Evolutionary conservation across 2,113 vertebrate species (phyloP), one percentile per base, ranked within the genome.

Genomic region (Rattus rattus): DNA sequence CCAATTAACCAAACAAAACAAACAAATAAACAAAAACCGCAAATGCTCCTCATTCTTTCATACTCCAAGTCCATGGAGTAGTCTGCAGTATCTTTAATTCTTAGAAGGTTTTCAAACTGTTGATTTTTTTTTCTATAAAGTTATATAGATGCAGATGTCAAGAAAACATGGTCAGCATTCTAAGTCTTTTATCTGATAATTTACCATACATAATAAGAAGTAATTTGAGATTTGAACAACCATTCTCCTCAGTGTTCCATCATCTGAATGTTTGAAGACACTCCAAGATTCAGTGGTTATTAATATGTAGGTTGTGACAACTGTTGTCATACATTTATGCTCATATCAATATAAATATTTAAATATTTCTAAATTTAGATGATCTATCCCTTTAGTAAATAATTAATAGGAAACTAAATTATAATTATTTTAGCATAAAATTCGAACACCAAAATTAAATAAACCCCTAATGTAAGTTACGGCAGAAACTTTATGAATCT

Each of bases 281-380:
- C 11, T 49, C 10, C 24, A 56, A 76, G 22, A 90, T 52, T 36
- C 20, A 88, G 3, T 5, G 24, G 3, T 13, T 5, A 43, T 76
- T 75, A 63, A 92, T 75, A 85, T 81, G 6, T 3, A 39, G 19
- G 22, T 81, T 73, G 19, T 16, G 61, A 61, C 14, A 63, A 30
- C 12, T 79, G 4, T 20, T 1, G 1, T 0, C 0, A 19, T 61
- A 36, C 0, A 9, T 52, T 39, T 63, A 2, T 22, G 19, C 0
- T 61, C 19, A 87, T 43, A 49, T 56, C 69, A 80, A n/a, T 28
- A n/a, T 10, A 61, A 81, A 63, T 49, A 24, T 26, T 69, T 17
- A 81, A 59, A 17, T 39, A 69, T 63, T 88, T 83, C 47, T 84
- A 65, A 92, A 8, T 67, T 80, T 52, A 49, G 28, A 3, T 2